These are phyloP conservation scores for Vireo altiloquus DNA, from an alignment of 2,113 vertebrate species.

Conservation along the genomic window DNA sequence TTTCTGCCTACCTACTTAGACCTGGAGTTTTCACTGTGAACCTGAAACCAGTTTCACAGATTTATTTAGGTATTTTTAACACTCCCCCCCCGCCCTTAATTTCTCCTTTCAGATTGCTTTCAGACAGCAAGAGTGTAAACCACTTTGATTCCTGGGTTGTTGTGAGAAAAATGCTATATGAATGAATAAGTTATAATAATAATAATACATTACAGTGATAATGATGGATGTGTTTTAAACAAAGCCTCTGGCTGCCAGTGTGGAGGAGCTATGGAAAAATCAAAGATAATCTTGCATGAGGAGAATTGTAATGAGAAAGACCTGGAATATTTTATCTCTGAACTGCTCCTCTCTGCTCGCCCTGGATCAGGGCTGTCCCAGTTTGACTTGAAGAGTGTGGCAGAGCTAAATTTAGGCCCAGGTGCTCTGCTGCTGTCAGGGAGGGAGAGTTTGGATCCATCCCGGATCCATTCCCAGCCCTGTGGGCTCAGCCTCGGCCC, in stretches of 20 bases:
- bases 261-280: slow-evolving; percentile 58
- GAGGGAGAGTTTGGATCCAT: background rate
- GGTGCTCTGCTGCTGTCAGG: background rate
- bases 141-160: slow-evolving; percentile 44
- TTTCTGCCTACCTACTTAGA: background rate
- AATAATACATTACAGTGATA: slow-evolving; percentile 57
- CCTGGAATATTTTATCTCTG: slow-evolving; percentile 57
- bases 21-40: background rate
- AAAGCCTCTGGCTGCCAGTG: slow-evolving; percentile 60
- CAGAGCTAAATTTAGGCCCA: slow-evolving; percentile 10
- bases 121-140: slow-evolving; percentile 12
- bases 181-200: slow-evolving; percentile 62
- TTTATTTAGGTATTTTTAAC: slow-evolving; percentile 9
- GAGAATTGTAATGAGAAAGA: slow-evolving; percentile 61
- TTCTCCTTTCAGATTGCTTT: slow-evolving; percentile 37
- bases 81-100: background rate
- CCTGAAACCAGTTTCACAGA: background rate
- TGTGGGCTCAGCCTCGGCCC: background rate
- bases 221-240: slow-evolving; percentile 67
- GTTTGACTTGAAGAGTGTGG: background rate
- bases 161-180: slow-evolving; percentile 43
- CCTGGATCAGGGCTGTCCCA: background rate
- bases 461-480: background rate
- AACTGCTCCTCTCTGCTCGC: background rate
- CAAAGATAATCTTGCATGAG: slow-evolving; percentile 63